Conservation (phyloP, 2,888 invertebrate species). For the Parthenolecanium corni region DNA sequence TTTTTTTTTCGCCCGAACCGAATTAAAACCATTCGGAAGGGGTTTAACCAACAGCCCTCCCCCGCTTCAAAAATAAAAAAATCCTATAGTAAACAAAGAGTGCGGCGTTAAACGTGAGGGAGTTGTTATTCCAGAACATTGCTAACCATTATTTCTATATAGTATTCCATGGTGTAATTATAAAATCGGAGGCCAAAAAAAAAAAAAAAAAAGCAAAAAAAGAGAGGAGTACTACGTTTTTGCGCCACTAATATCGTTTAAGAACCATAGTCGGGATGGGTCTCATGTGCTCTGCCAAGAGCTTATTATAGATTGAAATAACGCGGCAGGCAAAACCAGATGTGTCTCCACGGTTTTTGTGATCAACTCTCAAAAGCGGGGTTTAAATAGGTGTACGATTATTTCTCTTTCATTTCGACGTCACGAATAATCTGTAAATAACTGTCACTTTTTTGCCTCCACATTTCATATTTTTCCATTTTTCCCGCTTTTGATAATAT, state of each 20-base stretch:
- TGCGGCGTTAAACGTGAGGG: too few species aligned
- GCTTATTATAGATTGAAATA: slow-evolving; percentile 28
- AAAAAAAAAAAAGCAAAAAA: too few species aligned
- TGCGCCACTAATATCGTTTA: slow-evolving; percentile 27
- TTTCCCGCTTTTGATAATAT: too few species aligned
- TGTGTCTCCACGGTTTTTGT: slow-evolving; percentile 27
- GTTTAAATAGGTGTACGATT: slow-evolving; percentile 18
- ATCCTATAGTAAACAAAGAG: too few species aligned
- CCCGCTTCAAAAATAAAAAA: too few species aligned
- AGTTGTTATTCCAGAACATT: not conserved
- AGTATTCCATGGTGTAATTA: slow-evolving; percentile 23
- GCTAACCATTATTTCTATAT: slow-evolving; percentile 20
- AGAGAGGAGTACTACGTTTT: slow-evolving; percentile 23
- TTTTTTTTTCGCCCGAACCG: too few species aligned
- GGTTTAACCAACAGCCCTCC: too few species aligned
- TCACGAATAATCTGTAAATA: slow-evolving; percentile 19
- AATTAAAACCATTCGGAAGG: too few species aligned
- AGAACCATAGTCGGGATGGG: slow-evolving; percentile 25
- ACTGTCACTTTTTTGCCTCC: slow-evolving; percentile 11
- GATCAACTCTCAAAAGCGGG: slow-evolving; percentile 20
- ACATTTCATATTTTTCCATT: too few species aligned
- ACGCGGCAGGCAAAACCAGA: slow-evolving; percentile 27
- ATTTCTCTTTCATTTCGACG: slow-evolving; percentile 21
- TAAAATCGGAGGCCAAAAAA: slow-evolving; percentile 3
- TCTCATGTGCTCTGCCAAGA: slow-evolving; percentile 27